Conservation (phyloP, 1,140 invertebrate species). For the Linepithema humile region DNA sequence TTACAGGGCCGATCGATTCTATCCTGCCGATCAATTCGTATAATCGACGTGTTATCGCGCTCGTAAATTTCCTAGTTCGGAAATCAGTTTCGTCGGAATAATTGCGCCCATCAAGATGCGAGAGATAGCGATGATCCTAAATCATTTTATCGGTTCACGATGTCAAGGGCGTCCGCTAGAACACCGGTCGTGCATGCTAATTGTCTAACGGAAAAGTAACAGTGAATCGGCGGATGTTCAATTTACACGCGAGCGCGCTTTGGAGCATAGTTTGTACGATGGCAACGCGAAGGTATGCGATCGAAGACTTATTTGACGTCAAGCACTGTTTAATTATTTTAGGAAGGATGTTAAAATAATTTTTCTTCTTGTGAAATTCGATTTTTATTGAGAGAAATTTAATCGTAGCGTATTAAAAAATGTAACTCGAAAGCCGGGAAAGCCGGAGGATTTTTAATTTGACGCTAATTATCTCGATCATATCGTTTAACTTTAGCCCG, state of each 20-base stretch:
- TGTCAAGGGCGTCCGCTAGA: constrained; percentile 30
- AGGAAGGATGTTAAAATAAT: too few species aligned
- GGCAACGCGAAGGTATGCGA: background rate
- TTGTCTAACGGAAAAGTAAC: constrained; percentile 51
- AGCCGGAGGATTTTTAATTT: background rate
- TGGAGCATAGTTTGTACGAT: background rate
- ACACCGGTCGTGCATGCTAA: constrained; percentile 10
- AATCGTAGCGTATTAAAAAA: background rate
- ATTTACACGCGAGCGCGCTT: constrained; percentile 30
- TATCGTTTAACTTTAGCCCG: background rate
- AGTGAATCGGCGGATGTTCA: constrained; percentile 34
- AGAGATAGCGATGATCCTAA: background rate
- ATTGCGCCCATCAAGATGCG: constrained; percentile 1
- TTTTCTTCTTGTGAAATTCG: background rate
- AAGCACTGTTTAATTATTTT: background rate
- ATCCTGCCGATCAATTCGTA: background rate
- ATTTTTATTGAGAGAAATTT: too few species aligned
- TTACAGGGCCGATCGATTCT: background rate
- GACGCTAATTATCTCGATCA: background rate
- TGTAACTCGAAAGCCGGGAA: background rate
- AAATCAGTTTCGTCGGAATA: background rate
- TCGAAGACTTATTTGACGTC: background rate
- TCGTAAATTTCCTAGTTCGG: background rate
- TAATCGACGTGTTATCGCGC: constrained; percentile 2
- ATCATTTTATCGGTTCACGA: background rate